These are phyloP conservation scores for Cosmia pyralina DNA, from an alignment of 2,888 invertebrate genomes.

Conservation along the genomic window DNA sequence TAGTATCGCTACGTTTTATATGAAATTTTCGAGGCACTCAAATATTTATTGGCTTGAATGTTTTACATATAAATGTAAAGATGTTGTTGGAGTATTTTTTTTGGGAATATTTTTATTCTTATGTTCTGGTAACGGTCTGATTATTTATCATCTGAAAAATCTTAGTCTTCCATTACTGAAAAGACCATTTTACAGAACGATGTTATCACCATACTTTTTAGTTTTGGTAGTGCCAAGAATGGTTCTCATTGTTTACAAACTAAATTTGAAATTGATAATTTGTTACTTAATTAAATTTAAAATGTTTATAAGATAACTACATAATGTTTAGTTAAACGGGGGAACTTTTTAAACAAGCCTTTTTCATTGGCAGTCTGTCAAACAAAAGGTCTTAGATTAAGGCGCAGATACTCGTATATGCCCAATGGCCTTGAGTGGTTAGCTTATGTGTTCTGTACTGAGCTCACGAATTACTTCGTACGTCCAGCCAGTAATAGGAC, in stretches of 20 bases:
- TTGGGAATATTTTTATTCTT: not conserved
- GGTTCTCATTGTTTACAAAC: not conserved
- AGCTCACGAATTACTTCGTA: too few relatives aligned
- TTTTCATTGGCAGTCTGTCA: not conserved
- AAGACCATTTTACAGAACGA: not conserved
- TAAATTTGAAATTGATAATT: not conserved
- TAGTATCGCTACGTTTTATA: slow-evolving; percentile 39
- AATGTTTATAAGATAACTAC: too few relatives aligned
- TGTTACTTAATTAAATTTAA: not conserved
- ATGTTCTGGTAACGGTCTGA: not conserved
- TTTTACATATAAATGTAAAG: slow-evolving; percentile 44
- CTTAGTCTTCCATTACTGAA: not conserved
- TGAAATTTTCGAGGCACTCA: slow-evolving; percentile 32
- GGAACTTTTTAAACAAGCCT: not conserved
- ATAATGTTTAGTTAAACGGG: too few relatives aligned
- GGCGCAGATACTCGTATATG: too few relatives aligned
- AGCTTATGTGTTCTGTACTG: too few relatives aligned
- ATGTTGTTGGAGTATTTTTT: slow-evolving; percentile 13
- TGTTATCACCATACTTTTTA: not conserved
- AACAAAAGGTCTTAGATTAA: not conserved
- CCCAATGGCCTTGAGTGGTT: too few relatives aligned
- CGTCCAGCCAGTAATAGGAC: too few relatives aligned
- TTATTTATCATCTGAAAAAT: not conserved
- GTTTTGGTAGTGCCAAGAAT: too few relatives aligned
- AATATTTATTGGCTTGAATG: slow-evolving; percentile 42